Percentiles rank a stretch among this genome's conserved stretches.
These are phyloP conservation scores for Oenanthe melanoleuca DNA, from an alignment of 2,113 vertebrate genomes.

Conservation along the genomic window DNA sequence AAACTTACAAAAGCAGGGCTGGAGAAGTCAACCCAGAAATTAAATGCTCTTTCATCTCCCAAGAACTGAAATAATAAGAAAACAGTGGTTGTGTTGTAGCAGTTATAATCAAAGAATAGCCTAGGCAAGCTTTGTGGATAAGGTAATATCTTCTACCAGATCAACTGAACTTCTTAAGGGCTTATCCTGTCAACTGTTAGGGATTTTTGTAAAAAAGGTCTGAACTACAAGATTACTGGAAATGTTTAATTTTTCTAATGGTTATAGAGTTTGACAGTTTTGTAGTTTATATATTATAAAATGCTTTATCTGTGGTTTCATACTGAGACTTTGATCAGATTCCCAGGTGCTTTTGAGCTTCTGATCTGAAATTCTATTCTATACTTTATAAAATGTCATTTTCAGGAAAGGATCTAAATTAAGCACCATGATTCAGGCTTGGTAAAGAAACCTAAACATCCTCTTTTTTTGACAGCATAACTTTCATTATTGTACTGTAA, in stretches of 20 bases:
- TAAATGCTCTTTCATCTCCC: background rate
- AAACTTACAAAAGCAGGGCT: background rate
- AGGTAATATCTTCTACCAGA: background rate
- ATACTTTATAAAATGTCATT: background rate
- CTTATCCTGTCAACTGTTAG: background rate
- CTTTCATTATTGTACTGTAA: background rate
- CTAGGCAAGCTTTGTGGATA: background rate
- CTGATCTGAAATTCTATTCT: background rate
- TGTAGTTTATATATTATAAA: background rate
- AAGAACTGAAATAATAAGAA: background rate
- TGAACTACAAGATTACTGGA: background rate
- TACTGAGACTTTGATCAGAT: background rate
- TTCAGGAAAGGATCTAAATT: background rate
- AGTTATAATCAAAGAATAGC: background rate
- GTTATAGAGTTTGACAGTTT: background rate
- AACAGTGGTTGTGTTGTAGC: background rate
- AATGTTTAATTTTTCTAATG: background rate
- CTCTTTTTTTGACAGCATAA: background rate
- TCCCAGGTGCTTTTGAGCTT: background rate
- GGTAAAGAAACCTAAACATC: background rate
- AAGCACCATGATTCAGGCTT: background rate
- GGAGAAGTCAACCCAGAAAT: background rate
- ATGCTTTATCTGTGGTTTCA: background rate
- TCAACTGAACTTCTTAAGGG: background rate
- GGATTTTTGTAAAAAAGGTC: background rate